Evolutionary conservation across 2,113 vertebrate species (phyloP).

Genomic region (Elephantulus edwardii): DNA sequence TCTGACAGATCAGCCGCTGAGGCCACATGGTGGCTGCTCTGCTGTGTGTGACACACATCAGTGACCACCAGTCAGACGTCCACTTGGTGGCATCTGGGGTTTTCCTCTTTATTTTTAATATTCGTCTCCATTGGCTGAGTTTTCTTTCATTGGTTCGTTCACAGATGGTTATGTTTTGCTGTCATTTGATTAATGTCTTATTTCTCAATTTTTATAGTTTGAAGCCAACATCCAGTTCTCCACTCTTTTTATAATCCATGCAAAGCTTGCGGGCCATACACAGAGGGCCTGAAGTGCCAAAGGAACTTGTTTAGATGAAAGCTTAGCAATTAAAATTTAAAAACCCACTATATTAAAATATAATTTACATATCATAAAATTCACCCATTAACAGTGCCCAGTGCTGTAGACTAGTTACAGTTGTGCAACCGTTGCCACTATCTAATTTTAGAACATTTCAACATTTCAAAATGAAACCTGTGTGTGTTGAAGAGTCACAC

Average conservation of each 20-base stretch:
- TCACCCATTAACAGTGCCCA: not conserved
- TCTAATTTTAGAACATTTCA: conserved; percentile 56
- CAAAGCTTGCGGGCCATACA: not conserved
- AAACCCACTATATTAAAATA: not conserved
- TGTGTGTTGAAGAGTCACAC: not conserved
- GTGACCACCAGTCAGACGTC: not conserved
- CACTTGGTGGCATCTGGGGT: not conserved
- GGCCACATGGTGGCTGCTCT: too few relatives aligned
- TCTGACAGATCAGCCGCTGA: too few relatives aligned
- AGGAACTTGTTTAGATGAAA: not conserved
- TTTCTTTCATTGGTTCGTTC: not conserved
- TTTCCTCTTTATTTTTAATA: too few relatives aligned
- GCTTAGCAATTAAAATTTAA: not conserved
- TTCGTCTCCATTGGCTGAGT: not conserved
- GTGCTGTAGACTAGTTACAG: not conserved
- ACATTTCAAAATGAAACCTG: not conserved
- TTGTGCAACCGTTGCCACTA: not conserved
- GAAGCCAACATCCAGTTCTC: not conserved
- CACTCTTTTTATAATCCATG: not conserved
- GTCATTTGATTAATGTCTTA: not conserved
- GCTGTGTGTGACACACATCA: too few relatives aligned
- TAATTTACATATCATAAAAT: not conserved
- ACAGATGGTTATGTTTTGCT: not conserved
- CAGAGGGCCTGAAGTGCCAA: not conserved
- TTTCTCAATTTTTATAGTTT: not conserved